Percentiles rank a stretch among this genome's conserved stretches.
Evolutionary conservation across 2,888 invertebrate genomes (phyloP).

Genomic region (Drosophila yooni): DNA sequence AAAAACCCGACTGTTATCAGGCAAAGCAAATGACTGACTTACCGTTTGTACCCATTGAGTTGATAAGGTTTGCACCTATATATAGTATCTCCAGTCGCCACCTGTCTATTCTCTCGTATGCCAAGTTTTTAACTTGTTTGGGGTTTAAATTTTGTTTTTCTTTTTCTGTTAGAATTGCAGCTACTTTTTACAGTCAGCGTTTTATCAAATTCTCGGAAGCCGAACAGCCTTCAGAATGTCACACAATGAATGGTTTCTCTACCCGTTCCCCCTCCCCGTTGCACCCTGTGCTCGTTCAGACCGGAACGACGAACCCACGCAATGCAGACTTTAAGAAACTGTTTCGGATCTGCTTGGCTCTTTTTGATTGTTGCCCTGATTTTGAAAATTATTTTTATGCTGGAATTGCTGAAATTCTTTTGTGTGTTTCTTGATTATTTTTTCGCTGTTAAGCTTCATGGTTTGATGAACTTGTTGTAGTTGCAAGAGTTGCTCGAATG

Average conservation of each 20-base stretch:
- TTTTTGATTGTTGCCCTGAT: conserved; percentile 49
- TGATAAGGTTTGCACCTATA: conserved; percentile 38
- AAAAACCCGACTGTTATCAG: conserved; percentile 58
- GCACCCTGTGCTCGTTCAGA: conserved; percentile 19
- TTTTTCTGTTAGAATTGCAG: conserved; percentile 8
- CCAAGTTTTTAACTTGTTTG: conserved; percentile 3
- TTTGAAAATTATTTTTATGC: conserved; percentile 31
- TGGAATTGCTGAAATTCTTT: conserved; percentile 59
- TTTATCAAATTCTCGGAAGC: conserved; percentile 67
- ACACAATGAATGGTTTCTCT: conserved; percentile 41
- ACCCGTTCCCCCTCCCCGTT: neutral
- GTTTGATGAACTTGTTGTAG: conserved; percentile 42
- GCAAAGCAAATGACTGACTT: conserved; percentile 24
- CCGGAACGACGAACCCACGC: conserved; percentile 54
- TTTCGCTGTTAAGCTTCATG: conserved; percentile 41
- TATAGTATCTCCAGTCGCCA: neutral
- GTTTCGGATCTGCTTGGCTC: conserved; percentile 42
- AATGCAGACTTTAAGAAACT: conserved; percentile 39
- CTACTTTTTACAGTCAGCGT: conserved; percentile 59
- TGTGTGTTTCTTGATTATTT: conserved; percentile 28
- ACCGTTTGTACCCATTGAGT: conserved; percentile 41
- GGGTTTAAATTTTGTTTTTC: conserved; percentile 1
- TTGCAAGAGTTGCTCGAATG: conserved; percentile 17
- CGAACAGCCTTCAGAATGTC: conserved; percentile 77
- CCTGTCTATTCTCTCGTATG: conserved; percentile 30